phyloP scores from a whole-genome alignment of 2,888 invertebrate genomes.

The Nezara viridula region DNA sequence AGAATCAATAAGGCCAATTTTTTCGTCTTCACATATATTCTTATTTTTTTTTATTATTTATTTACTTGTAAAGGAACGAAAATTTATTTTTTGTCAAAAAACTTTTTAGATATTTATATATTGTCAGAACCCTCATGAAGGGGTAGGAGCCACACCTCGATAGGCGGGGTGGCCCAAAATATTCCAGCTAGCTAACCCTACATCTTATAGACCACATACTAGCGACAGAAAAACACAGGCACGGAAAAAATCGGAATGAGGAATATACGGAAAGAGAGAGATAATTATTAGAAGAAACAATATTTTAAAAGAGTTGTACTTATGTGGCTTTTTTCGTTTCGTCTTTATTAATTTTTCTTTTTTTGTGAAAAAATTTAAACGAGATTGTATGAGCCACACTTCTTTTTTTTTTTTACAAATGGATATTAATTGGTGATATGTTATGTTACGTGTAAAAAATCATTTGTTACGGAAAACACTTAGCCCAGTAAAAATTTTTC shows the following conservation, averaged over 20 bases:
- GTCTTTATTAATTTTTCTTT: background rate
- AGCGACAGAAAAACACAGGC: constrained; percentile 62
- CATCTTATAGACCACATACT: constrained; percentile 65
- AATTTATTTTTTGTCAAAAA: constrained; percentile 56
- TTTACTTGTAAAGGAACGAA: constrained; percentile 61
- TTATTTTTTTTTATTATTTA: too few species aligned
- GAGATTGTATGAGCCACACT: constrained; percentile 2
- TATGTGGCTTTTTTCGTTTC: constrained; percentile 21
- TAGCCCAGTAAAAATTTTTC: constrained; percentile 37
- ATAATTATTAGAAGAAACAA: background rate
- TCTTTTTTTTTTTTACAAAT: constrained; percentile 27
- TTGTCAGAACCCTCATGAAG: constrained; percentile 64
- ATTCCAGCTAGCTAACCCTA: constrained; percentile 64
- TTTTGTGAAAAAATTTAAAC: background rate
- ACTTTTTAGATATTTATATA: constrained; percentile 63
- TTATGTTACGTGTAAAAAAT: constrained; percentile 54
- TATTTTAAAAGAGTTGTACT: background rate
- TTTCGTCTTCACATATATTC: constrained; percentile 31
- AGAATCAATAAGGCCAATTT: constrained; percentile 63
- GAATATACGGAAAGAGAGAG: constrained; percentile 22
- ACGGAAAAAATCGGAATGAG: background rate
- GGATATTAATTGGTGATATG: constrained; percentile 55
- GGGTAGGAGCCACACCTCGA: constrained; percentile 59
- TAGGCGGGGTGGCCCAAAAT: constrained; percentile 30
- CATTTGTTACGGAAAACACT: constrained; percentile 27